These are phyloP conservation scores for Zalophus californianus DNA, from an alignment of 2,797 vertebrate genomes.

Conservation along the genomic window DNA sequence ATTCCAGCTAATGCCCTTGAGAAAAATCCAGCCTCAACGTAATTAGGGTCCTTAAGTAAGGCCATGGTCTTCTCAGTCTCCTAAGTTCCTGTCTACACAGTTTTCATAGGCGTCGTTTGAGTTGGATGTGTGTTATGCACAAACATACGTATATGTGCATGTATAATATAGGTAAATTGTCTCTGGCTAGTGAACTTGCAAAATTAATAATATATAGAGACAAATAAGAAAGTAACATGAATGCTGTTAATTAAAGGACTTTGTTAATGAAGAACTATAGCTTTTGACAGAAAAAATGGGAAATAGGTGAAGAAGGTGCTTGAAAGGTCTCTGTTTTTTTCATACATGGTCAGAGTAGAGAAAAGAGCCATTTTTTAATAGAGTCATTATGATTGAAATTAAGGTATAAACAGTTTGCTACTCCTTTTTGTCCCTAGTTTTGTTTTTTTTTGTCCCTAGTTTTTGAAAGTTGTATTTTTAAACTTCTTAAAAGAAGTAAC, in stretches of 20 bases:
- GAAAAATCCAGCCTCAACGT: neutral
- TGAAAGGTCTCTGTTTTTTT: neutral
- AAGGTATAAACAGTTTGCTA: constrained; percentile 18
- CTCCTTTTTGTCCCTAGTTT: neutral
- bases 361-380: neutral
- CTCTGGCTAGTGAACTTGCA: neutral
- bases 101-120: neutral
- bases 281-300: neutral
- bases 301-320: neutral
- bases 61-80: neutral
- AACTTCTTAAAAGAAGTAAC: constrained; percentile 16
- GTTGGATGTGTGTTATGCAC: neutral
- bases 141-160: neutral
- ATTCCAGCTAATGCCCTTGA: neutral
- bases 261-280: constrained; percentile 15
- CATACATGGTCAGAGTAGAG: neutral
- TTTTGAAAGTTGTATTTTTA: constrained; percentile 31
- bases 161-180: neutral
- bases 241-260: constrained; percentile 7
- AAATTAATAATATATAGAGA: constrained; percentile 4
- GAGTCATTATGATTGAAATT: neutral
- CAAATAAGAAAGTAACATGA: constrained; percentile 19
- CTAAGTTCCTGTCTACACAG: constrained; percentile 15
- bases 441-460: neutral
- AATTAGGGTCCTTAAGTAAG: constrained; percentile 39